These are phyloP conservation scores for Ectropis crepuscularia DNA, from an alignment of 2,888 invertebrate species.

Conservation along the genomic window DNA sequence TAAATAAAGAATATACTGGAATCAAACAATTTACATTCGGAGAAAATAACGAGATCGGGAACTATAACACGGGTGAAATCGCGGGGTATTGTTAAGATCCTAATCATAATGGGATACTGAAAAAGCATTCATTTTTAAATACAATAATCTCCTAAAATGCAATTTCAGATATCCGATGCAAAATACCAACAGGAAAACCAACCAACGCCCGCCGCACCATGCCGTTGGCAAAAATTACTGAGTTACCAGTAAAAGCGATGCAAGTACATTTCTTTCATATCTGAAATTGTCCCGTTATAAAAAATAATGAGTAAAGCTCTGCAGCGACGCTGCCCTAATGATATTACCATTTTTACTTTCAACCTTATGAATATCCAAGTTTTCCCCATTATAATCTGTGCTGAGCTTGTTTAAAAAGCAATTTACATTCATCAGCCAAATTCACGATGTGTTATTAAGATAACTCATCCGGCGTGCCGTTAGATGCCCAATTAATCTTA, in stretches of 20 bases:
- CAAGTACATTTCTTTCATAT: slow-evolving; percentile 26
- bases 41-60: no score
- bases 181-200: no score
- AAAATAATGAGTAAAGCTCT: slow-evolving; percentile 41
- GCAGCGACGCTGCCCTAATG: slow-evolving; percentile 55
- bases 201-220: no score
- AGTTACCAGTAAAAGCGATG: slow-evolving; percentile 21
- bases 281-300: slow-evolving; percentile 48
- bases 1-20: no score
- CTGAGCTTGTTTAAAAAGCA: slow-evolving; percentile 62
- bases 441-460: slow-evolving; percentile 43
- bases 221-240: slow-evolving; percentile 4
- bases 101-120: no score
- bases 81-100: no score
- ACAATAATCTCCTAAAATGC: no score
- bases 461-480: slow-evolving; percentile 38
- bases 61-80: no score
- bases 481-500: slow-evolving; percentile 37
- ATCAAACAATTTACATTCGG: no score
- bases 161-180: no score
- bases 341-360: slow-evolving; percentile 70
- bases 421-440: slow-evolving; percentile 65
- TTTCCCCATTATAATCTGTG: slow-evolving; percentile 57
- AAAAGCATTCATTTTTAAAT: no score
- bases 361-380: slow-evolving; percentile 72